These are phyloP conservation scores for Vulpes lagopus DNA, from an alignment of 2,113 vertebrate genomes.

Conservation along the genomic window DNA sequence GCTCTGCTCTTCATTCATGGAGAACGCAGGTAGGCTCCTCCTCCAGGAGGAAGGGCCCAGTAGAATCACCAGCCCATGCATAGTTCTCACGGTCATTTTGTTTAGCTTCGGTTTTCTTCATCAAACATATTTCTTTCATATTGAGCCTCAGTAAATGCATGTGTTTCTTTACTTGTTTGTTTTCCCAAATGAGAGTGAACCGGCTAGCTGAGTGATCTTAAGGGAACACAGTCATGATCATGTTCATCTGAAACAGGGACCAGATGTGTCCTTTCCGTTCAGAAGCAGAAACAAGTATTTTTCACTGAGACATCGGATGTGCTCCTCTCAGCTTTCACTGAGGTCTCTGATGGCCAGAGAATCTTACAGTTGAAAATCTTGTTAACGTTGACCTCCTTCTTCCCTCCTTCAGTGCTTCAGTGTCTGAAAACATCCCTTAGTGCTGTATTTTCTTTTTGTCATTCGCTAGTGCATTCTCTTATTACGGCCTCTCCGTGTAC, in stretches of 20 bases:
- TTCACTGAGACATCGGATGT: background rate
- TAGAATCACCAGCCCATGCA: background rate
- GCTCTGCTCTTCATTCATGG: background rate
- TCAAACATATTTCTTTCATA: background rate
- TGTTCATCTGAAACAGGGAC: background rate
- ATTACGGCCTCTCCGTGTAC: background rate
- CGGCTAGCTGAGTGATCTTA: background rate
- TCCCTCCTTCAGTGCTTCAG: background rate
- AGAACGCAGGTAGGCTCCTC: background rate
- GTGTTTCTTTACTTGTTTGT: background rate
- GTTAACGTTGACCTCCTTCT: background rate
- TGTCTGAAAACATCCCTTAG: background rate
- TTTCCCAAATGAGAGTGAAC: background rate
- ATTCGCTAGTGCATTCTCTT: background rate
- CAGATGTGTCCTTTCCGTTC: background rate
- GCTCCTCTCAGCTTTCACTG: background rate
- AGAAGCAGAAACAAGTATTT: background rate
- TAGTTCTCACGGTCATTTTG: background rate
- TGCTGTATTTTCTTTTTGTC: background rate
- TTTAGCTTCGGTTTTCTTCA: background rate
- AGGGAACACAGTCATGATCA: background rate
- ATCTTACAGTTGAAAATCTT: background rate
- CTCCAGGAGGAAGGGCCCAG: background rate
- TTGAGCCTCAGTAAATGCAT: background rate
- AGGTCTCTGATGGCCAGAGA: background rate